Conservation (phyloP, 2,797 vertebrate species). For the Manis javanica region DNA sequence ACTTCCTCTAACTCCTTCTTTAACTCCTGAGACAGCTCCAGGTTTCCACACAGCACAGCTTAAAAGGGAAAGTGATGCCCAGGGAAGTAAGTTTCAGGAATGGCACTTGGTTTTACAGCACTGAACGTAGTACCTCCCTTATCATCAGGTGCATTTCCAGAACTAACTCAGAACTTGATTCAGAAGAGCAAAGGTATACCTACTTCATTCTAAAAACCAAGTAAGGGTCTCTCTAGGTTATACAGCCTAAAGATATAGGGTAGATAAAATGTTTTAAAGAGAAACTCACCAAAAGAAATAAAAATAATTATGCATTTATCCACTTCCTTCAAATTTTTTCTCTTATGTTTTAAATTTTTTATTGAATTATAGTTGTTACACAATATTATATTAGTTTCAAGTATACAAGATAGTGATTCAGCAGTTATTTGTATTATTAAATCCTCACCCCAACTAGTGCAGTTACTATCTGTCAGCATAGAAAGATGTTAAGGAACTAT, state of each 20-base stretch:
- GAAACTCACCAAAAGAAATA: neutral
- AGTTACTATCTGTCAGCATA: no score
- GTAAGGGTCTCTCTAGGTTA: neutral
- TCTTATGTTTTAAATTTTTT: no score
- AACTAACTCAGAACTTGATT: neutral
- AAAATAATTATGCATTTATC: neutral
- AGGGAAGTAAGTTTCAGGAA: neutral
- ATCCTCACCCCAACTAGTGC: no score
- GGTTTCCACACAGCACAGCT: neutral
- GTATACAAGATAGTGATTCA: no score
- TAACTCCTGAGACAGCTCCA: neutral
- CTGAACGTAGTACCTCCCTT: neutral
- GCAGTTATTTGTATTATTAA: no score
- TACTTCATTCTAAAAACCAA: neutral
- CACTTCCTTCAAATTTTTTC: neutral
- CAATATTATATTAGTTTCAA: no score
- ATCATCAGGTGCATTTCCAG: neutral
- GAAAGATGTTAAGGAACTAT: no score
- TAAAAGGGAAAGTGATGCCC: neutral
- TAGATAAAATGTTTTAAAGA: neutral
- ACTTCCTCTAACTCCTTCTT: rapidly evolving
- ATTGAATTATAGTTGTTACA: no score
- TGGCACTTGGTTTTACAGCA: neutral
- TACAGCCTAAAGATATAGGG: neutral
- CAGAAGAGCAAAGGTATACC: neutral